A percentile compares a stretch with the other conserved stretches of the same genome.
Evolutionary conservation across 2,888 invertebrate genomes (phyloP).

Genomic region (Tetragnatha montana): DNA sequence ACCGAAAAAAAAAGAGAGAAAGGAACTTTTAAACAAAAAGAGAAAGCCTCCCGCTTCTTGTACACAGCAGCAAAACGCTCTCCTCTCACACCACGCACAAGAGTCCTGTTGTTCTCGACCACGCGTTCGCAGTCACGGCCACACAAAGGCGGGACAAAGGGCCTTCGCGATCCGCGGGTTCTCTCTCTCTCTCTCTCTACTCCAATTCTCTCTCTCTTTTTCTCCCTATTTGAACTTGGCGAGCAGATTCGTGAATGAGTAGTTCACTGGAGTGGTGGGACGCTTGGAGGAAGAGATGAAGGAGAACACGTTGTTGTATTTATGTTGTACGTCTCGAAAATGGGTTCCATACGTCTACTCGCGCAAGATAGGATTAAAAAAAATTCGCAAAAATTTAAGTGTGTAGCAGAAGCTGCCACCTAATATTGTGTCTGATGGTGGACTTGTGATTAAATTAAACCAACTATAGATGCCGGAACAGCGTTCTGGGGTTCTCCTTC

Average conservation of each 20-base stretch:
- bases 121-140: slow-evolving; percentile 9
- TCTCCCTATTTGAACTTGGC: neutral
- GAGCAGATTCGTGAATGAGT: neutral
- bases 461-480: too few species aligned
- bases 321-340: neutral
- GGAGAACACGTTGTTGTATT: neutral
- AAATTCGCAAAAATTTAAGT: too few species aligned
- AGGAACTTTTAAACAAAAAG: neutral
- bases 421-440: too few species aligned
- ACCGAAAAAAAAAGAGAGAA: slow-evolving; percentile 7
- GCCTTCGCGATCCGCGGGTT: neutral
- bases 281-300: slow-evolving; percentile 10
- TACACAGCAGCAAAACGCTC: slow-evolving; percentile 3
- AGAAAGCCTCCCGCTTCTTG: slow-evolving; percentile 13
- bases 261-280: slow-evolving; percentile 17
- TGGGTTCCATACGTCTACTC: too few species aligned
- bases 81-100: slow-evolving; percentile 5
- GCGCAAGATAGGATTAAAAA: too few species aligned
- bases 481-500: too few species aligned
- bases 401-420: too few species aligned
- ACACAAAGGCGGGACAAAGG: slow-evolving; percentile 16
- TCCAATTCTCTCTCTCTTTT: neutral
- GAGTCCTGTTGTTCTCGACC: slow-evolving; percentile 25
- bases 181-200: neutral
- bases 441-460: too few species aligned